phyloP scores from a whole-genome alignment of 92 coral and sea anemone genomes.

The Actinernus sp. region DNA sequence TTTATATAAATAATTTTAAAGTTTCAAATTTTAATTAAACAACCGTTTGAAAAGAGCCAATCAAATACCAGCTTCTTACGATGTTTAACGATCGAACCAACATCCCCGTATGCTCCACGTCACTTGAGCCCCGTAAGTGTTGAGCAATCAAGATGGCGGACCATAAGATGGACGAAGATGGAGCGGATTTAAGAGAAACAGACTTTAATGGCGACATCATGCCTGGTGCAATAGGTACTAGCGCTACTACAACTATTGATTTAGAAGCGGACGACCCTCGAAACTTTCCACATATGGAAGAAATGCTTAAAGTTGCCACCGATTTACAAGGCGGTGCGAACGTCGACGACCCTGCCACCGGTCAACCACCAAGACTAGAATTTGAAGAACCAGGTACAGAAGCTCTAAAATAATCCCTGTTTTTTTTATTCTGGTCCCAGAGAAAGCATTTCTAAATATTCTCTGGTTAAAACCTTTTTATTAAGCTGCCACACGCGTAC shows the following conservation, averaged over 20 bases:
- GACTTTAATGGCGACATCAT: constrained; percentile 95
- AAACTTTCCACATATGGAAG: constrained; percentile 95
- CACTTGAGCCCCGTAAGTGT: constrained; percentile 22
- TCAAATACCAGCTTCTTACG: constrained; percentile 15
- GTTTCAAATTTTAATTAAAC: too few relatives aligned
- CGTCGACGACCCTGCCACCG: constrained; percentile 64
- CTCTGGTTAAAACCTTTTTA: too few relatives aligned
- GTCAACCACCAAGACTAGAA: constrained; percentile 77
- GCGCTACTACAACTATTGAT: constrained; percentile 84
- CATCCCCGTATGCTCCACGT: constrained; percentile 79
- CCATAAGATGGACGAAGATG: constrained; percentile 8
- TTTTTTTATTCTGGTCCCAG: too few relatives aligned
- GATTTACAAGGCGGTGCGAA: constrained; percentile 89
- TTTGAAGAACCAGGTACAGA: constrained; percentile 80
- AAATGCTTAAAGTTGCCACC: constrained; percentile 98
- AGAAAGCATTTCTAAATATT: too few relatives aligned
- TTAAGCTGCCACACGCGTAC: too few relatives aligned
- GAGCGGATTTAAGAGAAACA: constrained; percentile 83
- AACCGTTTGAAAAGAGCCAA: too few relatives aligned
- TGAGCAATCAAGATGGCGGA: constrained; percentile 69
- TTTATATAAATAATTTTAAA: too few relatives aligned
- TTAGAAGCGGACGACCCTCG: constrained; percentile 79
- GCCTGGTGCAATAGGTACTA: constrained; percentile 90
- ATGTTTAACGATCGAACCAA: neutral
- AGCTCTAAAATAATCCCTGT: too few relatives aligned